Conservation (phyloP, 2,797 vertebrate genomes). For the Poeciliopsis paucimaculata region DNA sequence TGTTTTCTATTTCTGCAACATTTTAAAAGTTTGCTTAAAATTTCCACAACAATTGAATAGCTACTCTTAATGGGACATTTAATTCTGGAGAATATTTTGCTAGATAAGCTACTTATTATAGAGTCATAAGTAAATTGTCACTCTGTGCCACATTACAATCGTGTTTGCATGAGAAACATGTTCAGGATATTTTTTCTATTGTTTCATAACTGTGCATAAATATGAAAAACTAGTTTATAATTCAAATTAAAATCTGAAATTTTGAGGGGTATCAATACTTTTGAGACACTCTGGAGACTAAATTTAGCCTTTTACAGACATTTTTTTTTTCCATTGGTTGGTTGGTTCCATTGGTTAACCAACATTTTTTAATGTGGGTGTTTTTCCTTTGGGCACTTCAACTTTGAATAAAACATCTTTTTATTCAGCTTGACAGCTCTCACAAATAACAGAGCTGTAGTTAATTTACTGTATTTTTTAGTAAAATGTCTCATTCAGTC, state of each 20-base stretch:
- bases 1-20: no score
- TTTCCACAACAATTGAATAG: no score
- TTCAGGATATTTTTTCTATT: background rate
- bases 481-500: slow-evolving; percentile 6
- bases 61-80: no score
- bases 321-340: slow-evolving; percentile 10
- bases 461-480: slow-evolving; percentile 3
- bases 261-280: background rate
- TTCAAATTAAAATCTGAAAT: background rate
- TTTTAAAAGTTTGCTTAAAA: no score
- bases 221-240: background rate
- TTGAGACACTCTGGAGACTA: background rate
- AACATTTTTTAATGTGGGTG: slow-evolving; percentile 27
- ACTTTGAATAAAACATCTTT: slow-evolving; percentile 3
- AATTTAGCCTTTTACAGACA: slow-evolving; percentile 9
- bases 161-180: no score
- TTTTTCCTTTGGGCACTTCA: slow-evolving; percentile 14
- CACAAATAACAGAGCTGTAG: slow-evolving; percentile 3
- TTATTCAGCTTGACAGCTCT: slow-evolving; percentile 11
- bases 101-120: no score
- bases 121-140: no score
- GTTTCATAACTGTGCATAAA: background rate
- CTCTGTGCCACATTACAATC: no score
- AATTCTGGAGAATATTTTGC: background rate
- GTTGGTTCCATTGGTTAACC: slow-evolving; percentile 10